phyloP scores from a whole-genome alignment of 2,113 vertebrate species.

The Pyxicephalus adspersus region DNA sequence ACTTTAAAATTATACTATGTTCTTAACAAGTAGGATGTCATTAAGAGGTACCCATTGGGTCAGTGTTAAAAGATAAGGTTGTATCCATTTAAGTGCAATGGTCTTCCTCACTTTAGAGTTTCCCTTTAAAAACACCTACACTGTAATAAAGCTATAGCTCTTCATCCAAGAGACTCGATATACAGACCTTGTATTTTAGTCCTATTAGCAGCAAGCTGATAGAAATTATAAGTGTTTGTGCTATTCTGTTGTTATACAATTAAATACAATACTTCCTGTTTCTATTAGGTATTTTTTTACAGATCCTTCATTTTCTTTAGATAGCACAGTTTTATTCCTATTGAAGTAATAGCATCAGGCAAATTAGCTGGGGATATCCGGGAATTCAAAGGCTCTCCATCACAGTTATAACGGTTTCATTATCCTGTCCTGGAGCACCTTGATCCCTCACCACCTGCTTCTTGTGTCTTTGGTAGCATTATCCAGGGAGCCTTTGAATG shows the following conservation, averaged over 20 bases:
- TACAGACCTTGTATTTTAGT: no score
- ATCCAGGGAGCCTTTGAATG: slow-evolving; percentile 30
- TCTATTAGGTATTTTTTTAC: not conserved
- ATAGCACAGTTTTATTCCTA: slow-evolving; percentile 9
- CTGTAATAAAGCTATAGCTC: no score
- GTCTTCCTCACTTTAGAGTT: no score
- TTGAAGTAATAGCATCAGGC: slow-evolving; percentile 16
- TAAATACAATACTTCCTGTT: not conserved
- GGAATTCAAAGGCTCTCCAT: slow-evolving; percentile 22
- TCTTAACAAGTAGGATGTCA: no score
- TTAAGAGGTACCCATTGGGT: no score
- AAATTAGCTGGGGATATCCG: slow-evolving; percentile 30
- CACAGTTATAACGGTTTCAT: slow-evolving; percentile 28
- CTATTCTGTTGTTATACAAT: not conserved
- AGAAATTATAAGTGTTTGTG: not conserved
- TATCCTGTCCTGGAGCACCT: slow-evolving; percentile 32
- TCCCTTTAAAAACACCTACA: no score
- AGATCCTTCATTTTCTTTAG: not conserved
- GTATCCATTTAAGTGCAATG: no score
- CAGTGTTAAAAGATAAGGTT: no score
- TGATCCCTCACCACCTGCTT: slow-evolving; percentile 33
- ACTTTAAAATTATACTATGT: no score
- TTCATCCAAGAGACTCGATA: no score
- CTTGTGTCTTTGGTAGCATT: slow-evolving; percentile 10
- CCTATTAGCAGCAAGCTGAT: not conserved